Evolutionary conservation across 2,888 invertebrate species (phyloP).

Genomic region (Lutraria lutraria): DNA sequence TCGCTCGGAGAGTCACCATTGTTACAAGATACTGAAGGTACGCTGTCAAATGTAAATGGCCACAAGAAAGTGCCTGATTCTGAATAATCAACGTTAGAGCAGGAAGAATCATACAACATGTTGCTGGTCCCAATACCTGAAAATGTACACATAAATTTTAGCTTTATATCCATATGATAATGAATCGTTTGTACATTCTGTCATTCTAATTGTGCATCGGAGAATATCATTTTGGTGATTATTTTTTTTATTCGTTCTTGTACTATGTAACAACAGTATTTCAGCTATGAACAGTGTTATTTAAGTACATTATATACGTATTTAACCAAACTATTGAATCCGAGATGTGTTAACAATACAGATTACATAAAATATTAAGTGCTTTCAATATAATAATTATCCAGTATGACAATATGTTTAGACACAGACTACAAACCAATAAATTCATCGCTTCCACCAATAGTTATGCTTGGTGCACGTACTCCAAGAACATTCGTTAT

Average conservation of each 20-base stretch:
- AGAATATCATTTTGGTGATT: no score
- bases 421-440: slow-evolving; percentile 56
- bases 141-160: neutral
- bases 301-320: no score
- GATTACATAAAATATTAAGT: no score
- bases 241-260: no score
- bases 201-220: no score
- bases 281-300: no score
- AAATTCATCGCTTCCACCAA: slow-evolving; percentile 70
- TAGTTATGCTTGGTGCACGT: slow-evolving; percentile 66
- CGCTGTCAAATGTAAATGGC: slow-evolving; percentile 70
- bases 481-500: slow-evolving; percentile 65
- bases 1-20: slow-evolving; percentile 52
- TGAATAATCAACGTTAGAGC: slow-evolving; percentile 56
- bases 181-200: no score
- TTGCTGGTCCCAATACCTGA: slow-evolving; percentile 65
- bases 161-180: neutral
- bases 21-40: slow-evolving; percentile 58
- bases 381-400: no score
- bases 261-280: no score
- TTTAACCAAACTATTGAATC: no score
- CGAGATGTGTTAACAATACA: no score
- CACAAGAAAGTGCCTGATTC: slow-evolving; percentile 57
- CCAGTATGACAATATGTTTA: no score
- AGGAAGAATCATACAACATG: slow-evolving; percentile 69